Evolutionary conservation across 2,113 vertebrate species (phyloP).

Genomic region (Passer montanus): DNA sequence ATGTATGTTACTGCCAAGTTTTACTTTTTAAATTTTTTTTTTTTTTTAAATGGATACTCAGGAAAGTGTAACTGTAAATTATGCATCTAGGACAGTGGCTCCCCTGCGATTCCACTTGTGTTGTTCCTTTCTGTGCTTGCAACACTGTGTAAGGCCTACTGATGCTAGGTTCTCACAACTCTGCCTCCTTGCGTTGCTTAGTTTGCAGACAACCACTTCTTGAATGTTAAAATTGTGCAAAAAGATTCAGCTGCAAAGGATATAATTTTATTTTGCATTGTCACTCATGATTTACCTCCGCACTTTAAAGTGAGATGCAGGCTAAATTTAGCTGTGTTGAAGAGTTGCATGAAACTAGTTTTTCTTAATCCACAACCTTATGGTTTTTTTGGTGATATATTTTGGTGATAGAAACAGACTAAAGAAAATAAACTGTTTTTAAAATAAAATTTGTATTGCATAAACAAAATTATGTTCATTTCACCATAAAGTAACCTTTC

Average conservation of each 20-base stretch:
- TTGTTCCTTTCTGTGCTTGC: not conserved
- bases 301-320: not conserved
- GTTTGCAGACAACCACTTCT: not conserved
- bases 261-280: not conserved
- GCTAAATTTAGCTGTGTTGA: not conserved
- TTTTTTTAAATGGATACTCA: not conserved
- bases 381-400: not conserved
- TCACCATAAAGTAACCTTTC: not conserved
- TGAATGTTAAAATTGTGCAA: not conserved
- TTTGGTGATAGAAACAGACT: not conserved
- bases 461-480: not conserved
- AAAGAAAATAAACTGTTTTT: not conserved
- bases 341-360: not conserved
- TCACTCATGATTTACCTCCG: not conserved
- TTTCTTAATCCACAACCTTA: not conserved
- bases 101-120: not conserved
- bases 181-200: not conserved
- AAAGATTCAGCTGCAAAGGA: not conserved
- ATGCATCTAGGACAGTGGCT: not conserved
- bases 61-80: not conserved
- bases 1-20: not conserved
- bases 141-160: not conserved
- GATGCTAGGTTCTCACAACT: not conserved
- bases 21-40: no score
- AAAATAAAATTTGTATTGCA: not conserved